phyloP scores from a whole-genome alignment of 1,140 invertebrate species.

The Fopius arisanus region DNA sequence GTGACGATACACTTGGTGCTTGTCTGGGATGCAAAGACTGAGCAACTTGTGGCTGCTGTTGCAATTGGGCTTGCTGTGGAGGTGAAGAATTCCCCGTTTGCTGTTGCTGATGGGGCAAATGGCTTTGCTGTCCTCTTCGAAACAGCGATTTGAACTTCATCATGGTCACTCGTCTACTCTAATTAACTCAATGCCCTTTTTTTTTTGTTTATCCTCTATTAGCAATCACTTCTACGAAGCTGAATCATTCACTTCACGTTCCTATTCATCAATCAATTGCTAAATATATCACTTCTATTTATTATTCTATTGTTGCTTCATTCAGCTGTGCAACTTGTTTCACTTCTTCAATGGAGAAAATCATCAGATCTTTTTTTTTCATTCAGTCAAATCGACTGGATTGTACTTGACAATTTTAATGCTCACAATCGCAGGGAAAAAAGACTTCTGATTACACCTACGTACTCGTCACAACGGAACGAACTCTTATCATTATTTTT shows the following conservation, averaged over 20 bases:
- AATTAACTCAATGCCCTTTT: slow-evolving; percentile 26
- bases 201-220: not conserved
- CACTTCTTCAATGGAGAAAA: not conserved
- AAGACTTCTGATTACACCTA: not conserved
- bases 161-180: slow-evolving; percentile 67
- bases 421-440: not conserved
- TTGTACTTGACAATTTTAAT: not conserved
- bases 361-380: not conserved
- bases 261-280: not conserved
- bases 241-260: not conserved
- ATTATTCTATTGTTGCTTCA: not conserved
- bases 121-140: slow-evolving; percentile 72
- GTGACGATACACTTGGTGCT: slow-evolving; percentile 49
- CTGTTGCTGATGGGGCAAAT: slow-evolving; percentile 52
- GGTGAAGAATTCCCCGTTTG: slow-evolving; percentile 48
- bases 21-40: slow-evolving; percentile 46
- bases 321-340: not conserved
- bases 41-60: slow-evolving; percentile 67
- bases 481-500: not conserved
- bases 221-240: not conserved
- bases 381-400: not conserved
- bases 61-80: slow-evolving; percentile 55
- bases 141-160: slow-evolving; percentile 85
- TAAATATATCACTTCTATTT: slow-evolving; percentile 14
- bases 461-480: not conserved